phyloP scores from a whole-genome alignment of 2,113 vertebrate species.

The Pygoscelis antarcticus region DNA sequence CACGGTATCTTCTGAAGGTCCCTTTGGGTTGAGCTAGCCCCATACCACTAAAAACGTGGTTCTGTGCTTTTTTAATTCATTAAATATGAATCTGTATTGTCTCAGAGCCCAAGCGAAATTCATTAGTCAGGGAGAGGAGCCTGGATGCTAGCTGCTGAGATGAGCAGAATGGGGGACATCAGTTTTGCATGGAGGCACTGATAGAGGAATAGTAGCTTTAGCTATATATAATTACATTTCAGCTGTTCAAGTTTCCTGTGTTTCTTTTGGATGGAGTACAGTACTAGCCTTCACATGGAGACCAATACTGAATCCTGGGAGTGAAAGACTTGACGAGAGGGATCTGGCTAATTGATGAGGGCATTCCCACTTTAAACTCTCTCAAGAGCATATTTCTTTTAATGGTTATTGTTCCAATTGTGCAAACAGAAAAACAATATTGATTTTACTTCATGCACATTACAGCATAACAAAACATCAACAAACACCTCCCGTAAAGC shows the following conservation, averaged over 20 bases:
- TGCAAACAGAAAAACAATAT: not conserved
- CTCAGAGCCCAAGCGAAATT: not conserved
- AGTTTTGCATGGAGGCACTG: not conserved
- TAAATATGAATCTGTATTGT: not conserved
- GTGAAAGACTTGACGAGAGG: not conserved
- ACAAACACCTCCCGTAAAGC: not conserved
- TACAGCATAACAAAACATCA: not conserved
- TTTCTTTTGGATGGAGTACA: not conserved
- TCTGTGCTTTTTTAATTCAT: not conserved
- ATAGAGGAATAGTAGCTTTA: not conserved
- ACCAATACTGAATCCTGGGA: not conserved
- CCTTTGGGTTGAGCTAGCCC: not conserved
- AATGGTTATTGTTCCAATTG: not conserved
- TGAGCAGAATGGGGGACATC: not conserved
- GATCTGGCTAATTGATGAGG: not conserved
- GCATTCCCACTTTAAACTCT: not conserved
- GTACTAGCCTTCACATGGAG: not conserved
- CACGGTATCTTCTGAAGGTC: fast-evolving
- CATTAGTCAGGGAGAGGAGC: not conserved
- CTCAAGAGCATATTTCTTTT: not conserved
- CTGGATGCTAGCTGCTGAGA: not conserved
- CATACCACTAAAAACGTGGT: not conserved
- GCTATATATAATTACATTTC: not conserved
- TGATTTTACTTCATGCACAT: not conserved
- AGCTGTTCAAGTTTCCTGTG: not conserved